These are phyloP conservation scores for Strigamia crassipes DNA, from an alignment of 2,888 invertebrate species.

Conservation along the genomic window DNA sequence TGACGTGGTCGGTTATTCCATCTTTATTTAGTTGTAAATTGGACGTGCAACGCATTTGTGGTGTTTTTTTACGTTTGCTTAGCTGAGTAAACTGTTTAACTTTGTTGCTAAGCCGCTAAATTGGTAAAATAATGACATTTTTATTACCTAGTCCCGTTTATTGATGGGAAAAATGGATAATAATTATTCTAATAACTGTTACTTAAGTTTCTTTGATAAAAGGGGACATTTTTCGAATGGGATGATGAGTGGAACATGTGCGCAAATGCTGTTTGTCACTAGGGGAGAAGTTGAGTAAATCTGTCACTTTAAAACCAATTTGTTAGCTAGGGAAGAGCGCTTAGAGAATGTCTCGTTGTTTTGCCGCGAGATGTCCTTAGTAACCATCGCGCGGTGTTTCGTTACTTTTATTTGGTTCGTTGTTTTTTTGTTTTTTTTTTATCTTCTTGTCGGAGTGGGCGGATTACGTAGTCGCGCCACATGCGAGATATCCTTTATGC, in stretches of 20 bases:
- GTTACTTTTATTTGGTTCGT: background rate
- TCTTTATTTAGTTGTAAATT: too few species aligned
- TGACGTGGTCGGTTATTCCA: background rate
- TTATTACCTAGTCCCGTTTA: background rate
- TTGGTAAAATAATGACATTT: background rate
- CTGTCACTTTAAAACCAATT: background rate
- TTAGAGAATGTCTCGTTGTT: background rate
- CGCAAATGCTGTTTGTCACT: background rate
- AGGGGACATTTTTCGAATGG: background rate
- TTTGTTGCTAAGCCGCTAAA: background rate
- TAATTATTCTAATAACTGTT: too few species aligned
- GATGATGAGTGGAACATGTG: constrained; percentile 17
- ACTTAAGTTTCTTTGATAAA: background rate
- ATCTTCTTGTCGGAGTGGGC: constrained; percentile 13
- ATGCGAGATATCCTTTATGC: constrained; percentile 10
- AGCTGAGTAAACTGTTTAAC: background rate
- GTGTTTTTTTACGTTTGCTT: background rate
- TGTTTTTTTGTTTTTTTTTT: background rate
- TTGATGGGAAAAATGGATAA: background rate
- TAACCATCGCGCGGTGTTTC: background rate
- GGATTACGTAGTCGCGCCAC: constrained; percentile 3
- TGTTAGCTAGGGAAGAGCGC: background rate
- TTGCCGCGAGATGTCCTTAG: background rate
- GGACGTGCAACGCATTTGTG: background rate
- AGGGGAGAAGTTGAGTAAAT: background rate